Base-by-base conservation (phyloP, 2,113 vertebrate species). In the Amblyornis subalaris region DNA sequence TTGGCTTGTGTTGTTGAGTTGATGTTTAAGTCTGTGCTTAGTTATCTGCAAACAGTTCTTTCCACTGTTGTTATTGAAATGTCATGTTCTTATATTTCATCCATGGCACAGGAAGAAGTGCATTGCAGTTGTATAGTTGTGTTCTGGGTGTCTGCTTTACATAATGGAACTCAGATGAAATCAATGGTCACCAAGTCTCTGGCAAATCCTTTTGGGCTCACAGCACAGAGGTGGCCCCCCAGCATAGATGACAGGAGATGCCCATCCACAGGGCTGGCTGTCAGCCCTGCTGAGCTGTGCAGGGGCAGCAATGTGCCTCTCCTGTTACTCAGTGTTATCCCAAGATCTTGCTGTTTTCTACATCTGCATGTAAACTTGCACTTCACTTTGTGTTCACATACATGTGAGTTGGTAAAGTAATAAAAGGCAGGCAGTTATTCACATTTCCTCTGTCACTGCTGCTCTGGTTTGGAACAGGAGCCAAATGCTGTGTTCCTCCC, bases 361-460 rank as follows among this genome's bases (percentile, higher is more conserved):
- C 44, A 33, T 14, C 53, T 65, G 0, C 6, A 5, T 51, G 9
- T 83, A 44, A 65, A 50, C 35, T 65, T 60, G 33, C 47, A 55
- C 31, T 66, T 38, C 22, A 13, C 17, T 62, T 47, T 40, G 20
- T 66, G 35, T 57, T 70, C 57, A n/a, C 9, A 19, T 48, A 19
- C 4, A 5, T 4, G 5, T n/a, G 53, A 36, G 69, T 14, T 60
- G 62, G 36, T 86, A 33, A 44, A 85, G 54, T 54, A 50, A 33
- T 36, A 44, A 73, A 75, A 69, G 24, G 8, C 61, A 55, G 21
- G 13, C 53, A 35, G 80, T 74, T 81, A 14, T 26, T 67, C 14
- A 20, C 2, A 1, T 85, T 81, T 88, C n/a, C 18, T 17, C 22
- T 51, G 15, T 54, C 11, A 0, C 24, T 0, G 0, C 18, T 77